Evolutionary conservation across 2,113 vertebrate species (phyloP), one percentile per base, ranked within the genome.

Genomic region (Pipra filicauda): DNA sequence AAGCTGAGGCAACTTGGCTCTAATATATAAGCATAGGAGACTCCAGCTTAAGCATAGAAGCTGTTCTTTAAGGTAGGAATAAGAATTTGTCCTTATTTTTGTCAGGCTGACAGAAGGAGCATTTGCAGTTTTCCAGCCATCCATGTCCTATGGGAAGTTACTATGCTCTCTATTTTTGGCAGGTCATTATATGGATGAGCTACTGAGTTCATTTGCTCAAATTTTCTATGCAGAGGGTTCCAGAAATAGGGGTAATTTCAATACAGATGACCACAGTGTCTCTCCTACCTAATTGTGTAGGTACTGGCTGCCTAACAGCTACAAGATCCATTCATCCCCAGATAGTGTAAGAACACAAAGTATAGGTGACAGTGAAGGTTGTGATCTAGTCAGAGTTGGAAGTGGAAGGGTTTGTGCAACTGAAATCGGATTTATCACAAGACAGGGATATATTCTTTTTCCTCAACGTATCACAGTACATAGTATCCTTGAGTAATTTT

Each of bases 401-500:
- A 96, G 54, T 86, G 46, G 67, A 66, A 78, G n/a, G 23, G 49
- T 84, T 93, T 75, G 70, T 92, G 58, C 48, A 84, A 78, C 59
- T 27, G 69, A 75, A 87, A 96, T 75, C 83, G 72, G 33, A 51
- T 93, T 96, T 72, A 66, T 64, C 75, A 49, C 54, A 67, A 78
- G 67, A 65, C 18, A 52, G 16, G 49, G 55, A 39, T 91, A 61
- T 72, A 77, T 59, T 84, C 26, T 89, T 93, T 86, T 87, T 67
- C 16, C 61, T 70, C 79, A 54, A 6, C 0, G 0, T 79, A 64
- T 82, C 80, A 44, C 48, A 70, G 37, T 67, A 58, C 70, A 43
- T 85, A 65, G 76, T 88, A 96, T 92, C 86, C 85, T 86, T 67
- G 70, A 81, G 52, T 81, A 58, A 86, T 95, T 94, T 81, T 94